Percentiles rank a stretch among this genome's conserved stretches.
Evolutionary conservation across 2,888 invertebrate species (phyloP).

Genomic region (Epinotia nisella): DNA sequence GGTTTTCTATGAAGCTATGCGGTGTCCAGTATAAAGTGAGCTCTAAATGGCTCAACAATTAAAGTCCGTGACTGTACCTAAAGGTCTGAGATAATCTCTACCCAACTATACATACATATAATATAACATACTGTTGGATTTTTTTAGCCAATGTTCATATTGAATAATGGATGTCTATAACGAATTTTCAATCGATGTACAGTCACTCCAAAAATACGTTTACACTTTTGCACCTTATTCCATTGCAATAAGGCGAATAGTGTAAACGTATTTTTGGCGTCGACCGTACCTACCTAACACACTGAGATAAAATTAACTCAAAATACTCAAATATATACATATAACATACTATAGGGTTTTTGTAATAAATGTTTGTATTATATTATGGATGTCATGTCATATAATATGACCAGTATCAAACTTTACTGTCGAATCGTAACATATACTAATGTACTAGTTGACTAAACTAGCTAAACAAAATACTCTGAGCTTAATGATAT

Average conservation of each 20-base stretch:
- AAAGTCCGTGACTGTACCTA: too few relatives aligned
- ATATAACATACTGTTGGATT: not conserved
- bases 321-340: not conserved
- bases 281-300: too few relatives aligned
- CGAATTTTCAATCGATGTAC: not conserved
- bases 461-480: too few relatives aligned
- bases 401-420: not conserved
- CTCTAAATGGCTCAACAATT: too few relatives aligned
- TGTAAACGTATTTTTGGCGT: too few relatives aligned
- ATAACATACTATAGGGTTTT: not conserved
- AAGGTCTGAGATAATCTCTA: not conserved
- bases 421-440: not conserved
- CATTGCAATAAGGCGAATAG: too few relatives aligned
- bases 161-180: not conserved
- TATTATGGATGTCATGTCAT: not conserved
- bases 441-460: not conserved
- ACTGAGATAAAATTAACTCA: not conserved
- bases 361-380: not conserved
- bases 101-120: not conserved
- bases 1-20: too few relatives aligned
- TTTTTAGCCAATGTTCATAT: not conserved
- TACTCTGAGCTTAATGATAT: slow-evolving; percentile 31
- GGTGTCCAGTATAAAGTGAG: too few relatives aligned
- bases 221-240: too few relatives aligned
- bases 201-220: too few relatives aligned